Evolutionary conservation across 92 coral and sea anemone species (phyloP).

Genomic region (Epizoanthus illoricatus): DNA sequence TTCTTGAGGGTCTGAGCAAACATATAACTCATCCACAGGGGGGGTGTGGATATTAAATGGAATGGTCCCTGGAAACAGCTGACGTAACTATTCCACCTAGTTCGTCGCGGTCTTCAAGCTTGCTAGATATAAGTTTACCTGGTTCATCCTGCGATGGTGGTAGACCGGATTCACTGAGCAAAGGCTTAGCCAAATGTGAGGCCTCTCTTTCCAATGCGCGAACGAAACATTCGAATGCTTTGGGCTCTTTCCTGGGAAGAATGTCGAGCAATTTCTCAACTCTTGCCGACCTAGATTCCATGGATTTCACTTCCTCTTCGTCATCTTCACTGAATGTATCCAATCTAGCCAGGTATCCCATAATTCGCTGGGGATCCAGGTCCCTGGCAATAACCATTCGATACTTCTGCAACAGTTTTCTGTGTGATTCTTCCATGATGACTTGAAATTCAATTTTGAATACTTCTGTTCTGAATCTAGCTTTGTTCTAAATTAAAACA

Average conservation of each 20-base stretch:
- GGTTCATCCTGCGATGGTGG: not conserved
- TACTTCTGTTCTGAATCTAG: not conserved
- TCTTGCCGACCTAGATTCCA: constrained; percentile 37
- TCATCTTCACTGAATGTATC: constrained; percentile 47
- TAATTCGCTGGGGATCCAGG: constrained; percentile 60
- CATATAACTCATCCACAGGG: too few species aligned
- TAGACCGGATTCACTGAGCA: constrained; percentile 47
- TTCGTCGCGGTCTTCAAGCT: not conserved
- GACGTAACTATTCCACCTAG: too few species aligned
- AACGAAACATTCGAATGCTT: constrained; percentile 61
- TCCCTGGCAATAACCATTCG: constrained; percentile 54
- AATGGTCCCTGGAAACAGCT: too few species aligned
- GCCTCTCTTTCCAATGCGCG: constrained; percentile 42
- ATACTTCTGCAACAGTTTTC: constrained; percentile 50
- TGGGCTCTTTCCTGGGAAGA: constrained; percentile 51
- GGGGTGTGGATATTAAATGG: too few species aligned
- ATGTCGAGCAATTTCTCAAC: constrained; percentile 52
- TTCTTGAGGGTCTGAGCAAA: too few species aligned
- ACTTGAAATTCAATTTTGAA: not conserved
- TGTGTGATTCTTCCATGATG: constrained; percentile 66
- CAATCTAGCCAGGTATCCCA: constrained; percentile 35
- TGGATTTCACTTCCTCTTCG: constrained; percentile 58
- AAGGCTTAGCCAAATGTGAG: constrained; percentile 48
- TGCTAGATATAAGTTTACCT: constrained; percentile 23
- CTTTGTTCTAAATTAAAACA: not conserved